A percentile compares a stretch with the other conserved stretches of the same genome.
Conservation (phyloP, 2,113 vertebrate genomes). For the Pardalotus punctatus region DNA sequence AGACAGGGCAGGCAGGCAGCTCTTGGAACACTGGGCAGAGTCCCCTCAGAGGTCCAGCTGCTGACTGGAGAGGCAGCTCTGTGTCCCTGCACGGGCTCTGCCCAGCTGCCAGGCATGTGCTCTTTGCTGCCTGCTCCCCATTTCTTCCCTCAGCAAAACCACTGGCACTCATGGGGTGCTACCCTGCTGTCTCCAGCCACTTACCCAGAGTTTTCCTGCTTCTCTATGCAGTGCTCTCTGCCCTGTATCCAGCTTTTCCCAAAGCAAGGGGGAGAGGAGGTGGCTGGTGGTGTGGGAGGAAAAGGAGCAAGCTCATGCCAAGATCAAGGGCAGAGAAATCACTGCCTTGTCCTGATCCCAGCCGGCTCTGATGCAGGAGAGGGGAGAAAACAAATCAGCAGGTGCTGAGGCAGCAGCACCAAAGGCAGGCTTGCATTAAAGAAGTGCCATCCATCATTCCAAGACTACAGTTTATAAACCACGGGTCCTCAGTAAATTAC, state of each 20-base stretch:
- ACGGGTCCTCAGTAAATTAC: not conserved
- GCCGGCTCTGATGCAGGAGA: not conserved
- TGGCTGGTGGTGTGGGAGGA: not conserved
- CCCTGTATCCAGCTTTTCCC: not conserved
- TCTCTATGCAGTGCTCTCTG: not conserved
- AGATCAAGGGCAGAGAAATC: not conserved
- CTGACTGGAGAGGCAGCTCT: not conserved
- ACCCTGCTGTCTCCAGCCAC: not conserved
- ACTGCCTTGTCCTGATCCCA: not conserved
- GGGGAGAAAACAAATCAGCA: not conserved
- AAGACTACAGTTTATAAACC: not conserved
- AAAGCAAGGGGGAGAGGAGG: not conserved
- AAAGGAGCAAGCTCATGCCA: not conserved
- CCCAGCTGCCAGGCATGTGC: not conserved
- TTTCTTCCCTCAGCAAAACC: not conserved
- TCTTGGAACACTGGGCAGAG: not conserved
- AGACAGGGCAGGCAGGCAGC: not conserved
- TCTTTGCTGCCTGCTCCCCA: not conserved
- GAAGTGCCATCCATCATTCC: slow-evolving; percentile 5
- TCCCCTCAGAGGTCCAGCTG: not conserved
- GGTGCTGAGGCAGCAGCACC: not conserved
- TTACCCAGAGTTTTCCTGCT: not conserved
- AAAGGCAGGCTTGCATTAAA: not conserved
- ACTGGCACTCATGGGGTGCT: fast-evolving
- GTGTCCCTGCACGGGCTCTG: not conserved